Percentiles rank a stretch among this genome's conserved stretches.
Evolutionary conservation across 2,888 invertebrate genomes (phyloP).

Genomic region (Sialis fuliginosa): DNA sequence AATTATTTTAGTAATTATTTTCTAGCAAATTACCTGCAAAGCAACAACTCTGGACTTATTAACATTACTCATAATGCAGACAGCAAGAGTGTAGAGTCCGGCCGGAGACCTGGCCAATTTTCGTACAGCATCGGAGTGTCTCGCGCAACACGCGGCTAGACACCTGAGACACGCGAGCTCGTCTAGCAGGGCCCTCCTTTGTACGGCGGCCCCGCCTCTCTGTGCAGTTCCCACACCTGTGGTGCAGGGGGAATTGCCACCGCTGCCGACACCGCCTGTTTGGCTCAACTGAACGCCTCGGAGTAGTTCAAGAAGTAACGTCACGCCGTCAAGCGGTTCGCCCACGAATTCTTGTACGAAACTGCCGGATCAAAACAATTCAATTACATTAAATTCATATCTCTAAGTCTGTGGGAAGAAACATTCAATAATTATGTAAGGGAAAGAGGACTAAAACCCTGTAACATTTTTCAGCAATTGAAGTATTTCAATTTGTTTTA

Average conservation of each 20-base stretch:
- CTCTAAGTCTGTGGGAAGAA: no score
- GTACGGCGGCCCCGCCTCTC: slow-evolving; percentile 44
- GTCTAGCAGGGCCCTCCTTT: slow-evolving; percentile 61
- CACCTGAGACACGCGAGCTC: slow-evolving; percentile 83
- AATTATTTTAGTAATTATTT: not conserved
- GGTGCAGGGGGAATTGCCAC: slow-evolving; percentile 15
- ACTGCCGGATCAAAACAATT: slow-evolving; percentile 28
- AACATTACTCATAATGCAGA: slow-evolving; percentile 75
- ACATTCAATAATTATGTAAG: no score
- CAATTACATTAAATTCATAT: no score
- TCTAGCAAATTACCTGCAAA: slow-evolving; percentile 44
- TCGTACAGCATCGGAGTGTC: slow-evolving; percentile 63
- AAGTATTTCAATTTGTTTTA: no score
- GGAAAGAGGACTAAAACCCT: no score
- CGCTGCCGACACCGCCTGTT: slow-evolving; percentile 32
- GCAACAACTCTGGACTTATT: slow-evolving; percentile 72
- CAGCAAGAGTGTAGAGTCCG: slow-evolving; percentile 68
- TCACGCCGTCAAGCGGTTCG: slow-evolving; percentile 75
- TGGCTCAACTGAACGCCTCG: slow-evolving; percentile 73
- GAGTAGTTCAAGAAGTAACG: slow-evolving; percentile 65
- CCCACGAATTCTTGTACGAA: slow-evolving; percentile 86
- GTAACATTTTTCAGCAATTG: no score
- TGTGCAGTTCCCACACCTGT: slow-evolving; percentile 19
- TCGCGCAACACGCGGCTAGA: slow-evolving; percentile 58
- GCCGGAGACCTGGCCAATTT: slow-evolving; percentile 60